Evolutionary conservation across 35 echinoderm and acorn worm genomes (phyloP), one percentile per base, ranked within the genome.

Genomic region (Anneissia japonica): DNA sequence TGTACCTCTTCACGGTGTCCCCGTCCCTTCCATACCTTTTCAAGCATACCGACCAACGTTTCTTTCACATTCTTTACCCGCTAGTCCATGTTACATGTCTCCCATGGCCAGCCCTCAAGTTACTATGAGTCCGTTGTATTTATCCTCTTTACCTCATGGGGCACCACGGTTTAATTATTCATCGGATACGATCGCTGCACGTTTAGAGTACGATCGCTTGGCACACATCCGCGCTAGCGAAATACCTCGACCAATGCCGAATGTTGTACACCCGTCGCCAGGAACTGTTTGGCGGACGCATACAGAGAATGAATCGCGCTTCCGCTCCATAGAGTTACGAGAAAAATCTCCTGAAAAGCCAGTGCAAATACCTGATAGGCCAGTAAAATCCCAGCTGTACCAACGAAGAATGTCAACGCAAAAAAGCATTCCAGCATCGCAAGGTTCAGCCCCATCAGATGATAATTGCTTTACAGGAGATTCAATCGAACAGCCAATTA

Each of bases 41-140:
- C 84, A 89, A 82, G 56, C 81, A 74, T 87, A 81, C 13, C 82
- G 86, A 74, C 87, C 88, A 1, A 64, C 91, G 11, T 90, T 97
- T 64, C 88, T 93, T 81, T 93, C 94, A 45, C 94, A 97, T 79
- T 97, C 94, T 32, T 82, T 97, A 37, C 94, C 94, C 23, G 94
- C 94, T 12, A 97, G 94, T 46, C 94, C 94, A 2, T 93, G 86
- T 38, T 97, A 97, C 32, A 73, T 97, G 28, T 97, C 94, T 35
- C 94, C 94, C 33, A 79, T 93, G 32, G 86, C 96, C 26, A 99
- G 92, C 31, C 96, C 96, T 14, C 88, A 89, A 12, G 74, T 89
- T 17, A 85, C 85, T 0, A 87, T 97, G 85, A 96, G 93, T 41
- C 94, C 94, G 2, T 43, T 96, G 37, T 90, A 83, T 79, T 88